Evolutionary conservation across 2,888 invertebrate genomes (phyloP).

Genomic region (Abrostola tripartita): DNA sequence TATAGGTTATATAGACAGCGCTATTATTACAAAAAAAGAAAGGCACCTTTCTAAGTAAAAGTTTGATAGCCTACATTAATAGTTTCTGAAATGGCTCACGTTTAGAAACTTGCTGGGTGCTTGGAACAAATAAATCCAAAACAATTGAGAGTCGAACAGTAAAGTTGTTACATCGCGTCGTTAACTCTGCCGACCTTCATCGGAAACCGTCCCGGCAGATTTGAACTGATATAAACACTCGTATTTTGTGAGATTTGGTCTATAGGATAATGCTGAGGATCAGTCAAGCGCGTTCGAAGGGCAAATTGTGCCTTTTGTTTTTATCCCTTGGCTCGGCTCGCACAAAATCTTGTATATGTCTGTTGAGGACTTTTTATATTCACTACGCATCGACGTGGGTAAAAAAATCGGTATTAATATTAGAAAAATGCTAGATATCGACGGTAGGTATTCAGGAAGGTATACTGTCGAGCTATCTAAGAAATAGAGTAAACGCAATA

Average conservation of each 20-base stretch:
- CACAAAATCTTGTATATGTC: conserved; percentile 72
- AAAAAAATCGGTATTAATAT: conserved; percentile 24
- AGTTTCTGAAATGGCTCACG: conserved; percentile 47
- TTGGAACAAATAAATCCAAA: conserved; percentile 63
- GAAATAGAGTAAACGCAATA: conserved; percentile 27
- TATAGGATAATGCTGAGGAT: conserved; percentile 73
- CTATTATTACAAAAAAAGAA: conserved; percentile 14
- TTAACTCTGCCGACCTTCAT: conserved; percentile 63
- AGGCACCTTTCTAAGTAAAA: conserved; percentile 27
- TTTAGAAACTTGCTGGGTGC: conserved; percentile 29
- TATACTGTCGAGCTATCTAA: conserved; percentile 11
- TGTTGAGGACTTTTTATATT: conserved; percentile 72
- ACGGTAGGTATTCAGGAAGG: conserved; percentile 24
- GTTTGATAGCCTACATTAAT: conserved; percentile 46
- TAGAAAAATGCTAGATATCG: conserved; percentile 30
- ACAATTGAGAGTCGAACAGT: conserved; percentile 64
- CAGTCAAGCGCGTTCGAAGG: conserved; percentile 72
- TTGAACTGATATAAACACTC: conserved; percentile 73
- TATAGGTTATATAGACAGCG: conserved; percentile 24
- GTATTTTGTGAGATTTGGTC: conserved; percentile 69
- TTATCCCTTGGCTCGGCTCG: conserved; percentile 66
- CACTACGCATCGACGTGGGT: conserved; percentile 54
- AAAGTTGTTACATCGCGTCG: conserved; percentile 65
- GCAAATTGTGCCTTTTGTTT: conserved; percentile 77
- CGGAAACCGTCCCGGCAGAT: conserved; percentile 67